Conservation (phyloP, 2,113 vertebrate species). For the Piaya cayana region DNA sequence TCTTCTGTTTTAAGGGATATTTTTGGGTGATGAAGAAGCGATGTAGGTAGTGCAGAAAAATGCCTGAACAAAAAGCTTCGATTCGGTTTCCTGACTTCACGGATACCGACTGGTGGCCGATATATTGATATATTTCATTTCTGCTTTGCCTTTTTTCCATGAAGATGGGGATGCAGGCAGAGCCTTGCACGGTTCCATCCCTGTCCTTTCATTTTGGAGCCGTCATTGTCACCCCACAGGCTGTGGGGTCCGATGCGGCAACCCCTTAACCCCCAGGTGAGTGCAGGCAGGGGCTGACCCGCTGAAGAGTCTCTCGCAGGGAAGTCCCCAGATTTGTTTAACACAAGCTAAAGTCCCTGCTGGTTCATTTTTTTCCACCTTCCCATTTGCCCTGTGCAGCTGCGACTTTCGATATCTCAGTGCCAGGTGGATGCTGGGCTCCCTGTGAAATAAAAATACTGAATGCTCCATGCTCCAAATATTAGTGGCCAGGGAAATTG, state of each 20-base stretch:
- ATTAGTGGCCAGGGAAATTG: no score
- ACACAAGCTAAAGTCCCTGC: background rate
- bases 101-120: background rate
- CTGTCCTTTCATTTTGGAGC: background rate
- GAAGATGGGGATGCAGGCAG: background rate
- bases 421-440: background rate
- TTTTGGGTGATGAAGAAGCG: background rate
- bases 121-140: accelerated
- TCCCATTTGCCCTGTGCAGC: background rate
- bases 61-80: background rate
- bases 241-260: background rate
- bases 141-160: background rate
- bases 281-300: background rate
- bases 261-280: background rate
- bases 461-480: background rate
- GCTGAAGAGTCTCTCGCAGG: conserved; percentile 24
- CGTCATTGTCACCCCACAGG: background rate
- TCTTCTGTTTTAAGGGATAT: conserved; percentile 32
- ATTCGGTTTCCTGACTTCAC: background rate
- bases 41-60: background rate
- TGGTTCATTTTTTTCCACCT: background rate
- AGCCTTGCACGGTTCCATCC: background rate
- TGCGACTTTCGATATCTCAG: background rate
- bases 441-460: background rate
- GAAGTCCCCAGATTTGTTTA: background rate